A percentile compares a stretch with the other conserved stretches of the same genome.
Evolutionary conservation across 2,113 vertebrate species (phyloP).

Genomic region (Corythoichthys haematopterus): DNA sequence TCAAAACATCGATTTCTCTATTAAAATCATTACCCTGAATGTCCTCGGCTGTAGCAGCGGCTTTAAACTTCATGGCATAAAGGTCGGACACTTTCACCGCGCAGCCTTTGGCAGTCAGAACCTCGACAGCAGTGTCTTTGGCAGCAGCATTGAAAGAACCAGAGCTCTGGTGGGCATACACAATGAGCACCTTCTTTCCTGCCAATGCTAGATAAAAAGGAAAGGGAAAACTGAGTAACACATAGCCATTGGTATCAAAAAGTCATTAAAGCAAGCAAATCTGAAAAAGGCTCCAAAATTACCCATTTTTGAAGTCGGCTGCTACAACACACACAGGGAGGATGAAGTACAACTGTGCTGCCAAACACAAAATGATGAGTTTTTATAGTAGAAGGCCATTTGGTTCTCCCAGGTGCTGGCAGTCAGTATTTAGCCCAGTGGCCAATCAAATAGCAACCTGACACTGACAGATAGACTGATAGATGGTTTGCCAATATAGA

Average conservation of each 20-base stretch:
- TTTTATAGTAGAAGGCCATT: slow-evolving; percentile 26
- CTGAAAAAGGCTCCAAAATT: background rate
- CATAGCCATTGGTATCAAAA: background rate
- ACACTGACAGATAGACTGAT: background rate
- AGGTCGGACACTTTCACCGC: slow-evolving; percentile 74
- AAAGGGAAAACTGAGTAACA: background rate
- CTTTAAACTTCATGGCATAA: slow-evolving; percentile 76
- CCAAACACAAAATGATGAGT: background rate
- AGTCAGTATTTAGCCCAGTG: slow-evolving; percentile 39
- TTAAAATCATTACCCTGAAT: slow-evolving; percentile 56
- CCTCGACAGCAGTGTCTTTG: slow-evolving; percentile 67
- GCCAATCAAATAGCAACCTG: slow-evolving; percentile 27
- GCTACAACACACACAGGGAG: background rate
- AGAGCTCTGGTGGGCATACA: slow-evolving; percentile 73
- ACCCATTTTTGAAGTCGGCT: slow-evolving; percentile 33
- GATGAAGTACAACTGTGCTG: background rate
- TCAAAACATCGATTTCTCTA: background rate
- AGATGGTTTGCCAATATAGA: too few species aligned
- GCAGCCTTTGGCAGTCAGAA: slow-evolving; percentile 63
- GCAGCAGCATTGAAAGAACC: slow-evolving; percentile 77
- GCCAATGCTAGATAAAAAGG: background rate
- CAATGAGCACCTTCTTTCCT: slow-evolving; percentile 66
- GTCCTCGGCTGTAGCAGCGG: slow-evolving; percentile 69
- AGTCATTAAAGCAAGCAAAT: background rate
- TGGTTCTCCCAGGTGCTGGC: slow-evolving; percentile 30